These are phyloP conservation scores for Magallana angulata DNA, from an alignment of 1,140 invertebrate species.

Conservation along the genomic window DNA sequence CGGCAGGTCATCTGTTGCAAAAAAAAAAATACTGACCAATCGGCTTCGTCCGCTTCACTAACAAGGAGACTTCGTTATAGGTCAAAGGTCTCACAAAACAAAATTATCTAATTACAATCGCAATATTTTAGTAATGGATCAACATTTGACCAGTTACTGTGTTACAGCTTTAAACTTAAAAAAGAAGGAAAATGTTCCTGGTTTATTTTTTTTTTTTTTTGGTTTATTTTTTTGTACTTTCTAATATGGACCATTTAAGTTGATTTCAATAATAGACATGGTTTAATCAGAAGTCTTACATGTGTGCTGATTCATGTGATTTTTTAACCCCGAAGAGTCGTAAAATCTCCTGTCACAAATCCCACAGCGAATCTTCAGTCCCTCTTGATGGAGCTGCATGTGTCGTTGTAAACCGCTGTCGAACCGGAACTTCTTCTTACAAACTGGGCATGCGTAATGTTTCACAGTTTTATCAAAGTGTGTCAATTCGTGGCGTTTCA, in stretches of 20 bases:
- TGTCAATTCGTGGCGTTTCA: neutral
- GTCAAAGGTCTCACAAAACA: neutral
- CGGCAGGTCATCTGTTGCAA: neutral
- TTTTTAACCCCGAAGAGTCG: constrained; percentile 23
- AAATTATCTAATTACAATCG: neutral
- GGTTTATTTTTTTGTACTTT: too few relatives aligned
- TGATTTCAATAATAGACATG: too few relatives aligned
- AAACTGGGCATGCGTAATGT: neutral
- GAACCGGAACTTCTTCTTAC: constrained; percentile 12
- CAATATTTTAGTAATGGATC: too few relatives aligned
- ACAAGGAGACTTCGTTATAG: neutral
- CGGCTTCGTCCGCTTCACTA: neutral
- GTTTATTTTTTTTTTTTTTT: too few relatives aligned
- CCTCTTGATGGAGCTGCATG: constrained; percentile 30
- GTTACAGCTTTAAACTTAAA: too few relatives aligned
- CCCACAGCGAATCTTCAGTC: constrained; percentile 25
- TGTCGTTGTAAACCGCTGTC: neutral
- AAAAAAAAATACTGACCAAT: neutral
- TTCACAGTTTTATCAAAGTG: constrained; percentile 10
- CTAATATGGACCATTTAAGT: too few relatives aligned
- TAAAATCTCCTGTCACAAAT: constrained; percentile 23
- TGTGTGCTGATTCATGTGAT: constrained; percentile 12
- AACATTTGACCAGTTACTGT: too few relatives aligned
- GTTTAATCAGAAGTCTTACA: neutral
- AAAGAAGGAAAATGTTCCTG: too few relatives aligned